Evolutionary conservation across 1,140 invertebrate genomes (phyloP).

Genomic region (Eubasilissa regina): DNA sequence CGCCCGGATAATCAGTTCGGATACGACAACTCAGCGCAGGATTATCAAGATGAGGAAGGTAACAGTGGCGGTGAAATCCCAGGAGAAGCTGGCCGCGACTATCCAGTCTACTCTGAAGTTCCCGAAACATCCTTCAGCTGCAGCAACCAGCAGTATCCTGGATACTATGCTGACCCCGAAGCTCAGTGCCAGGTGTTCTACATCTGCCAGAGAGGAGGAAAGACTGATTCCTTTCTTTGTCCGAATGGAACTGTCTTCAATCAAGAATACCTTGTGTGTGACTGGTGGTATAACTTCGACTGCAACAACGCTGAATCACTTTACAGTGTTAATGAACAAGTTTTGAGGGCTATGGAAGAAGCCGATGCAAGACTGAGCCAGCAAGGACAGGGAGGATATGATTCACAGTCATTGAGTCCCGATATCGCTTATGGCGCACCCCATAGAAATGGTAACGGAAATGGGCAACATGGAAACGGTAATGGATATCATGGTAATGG

Average conservation of each 20-base stretch:
- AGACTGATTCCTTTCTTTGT: conserved; percentile 72
- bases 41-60: conserved; percentile 26
- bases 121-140: conserved; percentile 75
- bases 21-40: conserved; percentile 39
- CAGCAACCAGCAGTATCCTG: conserved; percentile 67
- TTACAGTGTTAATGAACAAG: conserved; percentile 55
- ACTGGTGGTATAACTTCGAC: conserved; percentile 75
- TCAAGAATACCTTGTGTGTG: conserved; percentile 72
- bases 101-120: conserved; percentile 75
- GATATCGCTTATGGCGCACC: conserved; percentile 34
- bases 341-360: conserved; percentile 58
- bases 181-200: conserved; percentile 72
- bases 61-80: conserved; percentile 53
- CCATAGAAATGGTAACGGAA: conserved; percentile 22
- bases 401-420: conserved; percentile 23
- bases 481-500: conserved; percentile 48
- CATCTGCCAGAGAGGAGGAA: conserved; percentile 70
- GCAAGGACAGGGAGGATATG: conserved; percentile 43
- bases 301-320: conserved; percentile 64
- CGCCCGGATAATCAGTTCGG: conserved; percentile 52
- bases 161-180: conserved; percentile 73
- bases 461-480: conserved; percentile 22
- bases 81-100: conserved; percentile 71
- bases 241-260: conserved; percentile 76
- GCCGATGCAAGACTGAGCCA: conserved; percentile 52